Evolutionary conservation across 2,797 vertebrate species (phyloP).

Genomic region (Epinephelus coioides): DNA sequence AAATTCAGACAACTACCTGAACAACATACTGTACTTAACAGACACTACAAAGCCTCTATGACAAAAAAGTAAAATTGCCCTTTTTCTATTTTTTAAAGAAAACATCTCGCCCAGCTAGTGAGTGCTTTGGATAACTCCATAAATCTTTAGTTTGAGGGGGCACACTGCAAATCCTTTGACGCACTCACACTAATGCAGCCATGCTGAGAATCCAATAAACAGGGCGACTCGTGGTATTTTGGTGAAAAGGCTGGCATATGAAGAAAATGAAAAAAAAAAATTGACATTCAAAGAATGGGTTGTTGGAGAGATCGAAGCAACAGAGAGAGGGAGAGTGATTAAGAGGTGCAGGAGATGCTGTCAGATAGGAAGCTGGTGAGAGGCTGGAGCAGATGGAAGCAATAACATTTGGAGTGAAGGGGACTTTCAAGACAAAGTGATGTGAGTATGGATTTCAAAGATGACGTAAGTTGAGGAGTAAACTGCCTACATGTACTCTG

Average conservation of each 20-base stretch:
- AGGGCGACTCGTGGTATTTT: constrained; percentile 65
- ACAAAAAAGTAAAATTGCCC: constrained; percentile 22
- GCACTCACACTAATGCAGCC: constrained; percentile 36
- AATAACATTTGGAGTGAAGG: constrained; percentile 25
- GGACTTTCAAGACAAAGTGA: constrained; percentile 22
- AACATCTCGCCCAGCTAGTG: neutral
- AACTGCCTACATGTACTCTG: constrained; percentile 14
- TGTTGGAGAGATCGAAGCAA: constrained; percentile 45
- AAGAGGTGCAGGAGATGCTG: constrained; percentile 47
- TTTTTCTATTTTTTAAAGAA: constrained; percentile 22
- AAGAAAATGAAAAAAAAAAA: constrained; percentile 45
- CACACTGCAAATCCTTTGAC: constrained; percentile 41
- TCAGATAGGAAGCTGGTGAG: constrained; percentile 31
- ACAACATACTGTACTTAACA: neutral
- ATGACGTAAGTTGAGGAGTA: neutral
- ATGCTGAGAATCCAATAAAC: constrained; percentile 67
- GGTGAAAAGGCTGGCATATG: constrained; percentile 61
- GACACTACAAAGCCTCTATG: neutral
- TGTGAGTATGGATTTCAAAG: constrained; percentile 18
- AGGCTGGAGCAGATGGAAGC: constrained; percentile 35
- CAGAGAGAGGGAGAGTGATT: constrained; percentile 54
- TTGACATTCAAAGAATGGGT: constrained; percentile 62
- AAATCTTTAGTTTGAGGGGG: constrained; percentile 49
- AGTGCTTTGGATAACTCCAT: constrained; percentile 36
- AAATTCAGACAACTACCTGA: neutral